Conservation (phyloP, 1,140 invertebrate genomes). For the Zaprionus capensis region DNA sequence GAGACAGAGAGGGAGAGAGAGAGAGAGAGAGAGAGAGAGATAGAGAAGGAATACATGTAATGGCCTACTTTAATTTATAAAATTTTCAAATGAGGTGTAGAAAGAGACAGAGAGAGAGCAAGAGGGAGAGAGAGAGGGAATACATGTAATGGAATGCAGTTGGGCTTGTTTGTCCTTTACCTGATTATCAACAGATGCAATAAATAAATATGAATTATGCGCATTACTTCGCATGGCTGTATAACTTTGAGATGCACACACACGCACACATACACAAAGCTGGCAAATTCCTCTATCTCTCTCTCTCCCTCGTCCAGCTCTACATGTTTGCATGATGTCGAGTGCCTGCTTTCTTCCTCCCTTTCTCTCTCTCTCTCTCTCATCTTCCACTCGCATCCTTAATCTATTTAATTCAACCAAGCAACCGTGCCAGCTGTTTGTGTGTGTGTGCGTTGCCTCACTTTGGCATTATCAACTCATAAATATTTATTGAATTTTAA, state of each 20-base stretch:
- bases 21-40: neutral
- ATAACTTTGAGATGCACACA: slow-evolving; percentile 50
- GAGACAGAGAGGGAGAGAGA: neutral
- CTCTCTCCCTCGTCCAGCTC: slow-evolving; percentile 25
- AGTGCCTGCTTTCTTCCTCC: neutral
- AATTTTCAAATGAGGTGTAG: neutral
- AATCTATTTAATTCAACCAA: slow-evolving; percentile 80
- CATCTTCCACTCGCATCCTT: slow-evolving; percentile 51
- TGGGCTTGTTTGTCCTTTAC: slow-evolving; percentile 53
- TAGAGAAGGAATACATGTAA: neutral
- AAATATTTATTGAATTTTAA: slow-evolving; percentile 84
- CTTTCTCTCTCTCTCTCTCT: neutral
- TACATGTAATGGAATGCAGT: slow-evolving; percentile 5
- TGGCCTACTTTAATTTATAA: neutral
- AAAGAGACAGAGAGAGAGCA: neutral
- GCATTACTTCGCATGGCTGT: slow-evolving; percentile 58
- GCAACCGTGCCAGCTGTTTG: slow-evolving; percentile 56
- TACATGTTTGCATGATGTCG: slow-evolving; percentile 60
- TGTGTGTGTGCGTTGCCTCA: slow-evolving; percentile 35
- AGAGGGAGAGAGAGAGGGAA: neutral
- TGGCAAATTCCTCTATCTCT: slow-evolving; percentile 12
- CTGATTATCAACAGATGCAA: slow-evolving; percentile 60
- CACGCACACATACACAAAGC: slow-evolving; percentile 11
- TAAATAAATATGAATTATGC: slow-evolving; percentile 76
- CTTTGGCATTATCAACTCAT: slow-evolving; percentile 80